Evolutionary conservation across 2,113 vertebrate species (phyloP).

Genomic region (Syngnathus typhle): DNA sequence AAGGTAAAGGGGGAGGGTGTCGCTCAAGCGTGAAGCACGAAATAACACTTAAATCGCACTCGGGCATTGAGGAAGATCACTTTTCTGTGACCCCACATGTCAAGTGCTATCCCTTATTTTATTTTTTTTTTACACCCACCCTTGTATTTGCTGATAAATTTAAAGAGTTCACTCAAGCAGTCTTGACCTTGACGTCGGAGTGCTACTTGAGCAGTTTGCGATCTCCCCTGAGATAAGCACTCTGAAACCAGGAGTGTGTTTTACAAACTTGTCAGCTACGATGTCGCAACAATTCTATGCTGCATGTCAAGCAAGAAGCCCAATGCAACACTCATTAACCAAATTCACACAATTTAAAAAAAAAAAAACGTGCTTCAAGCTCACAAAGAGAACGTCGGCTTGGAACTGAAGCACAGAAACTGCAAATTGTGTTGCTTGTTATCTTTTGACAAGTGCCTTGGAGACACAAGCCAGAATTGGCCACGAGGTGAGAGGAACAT

Average conservation of each 20-base stretch:
- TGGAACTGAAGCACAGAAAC: conserved; percentile 37
- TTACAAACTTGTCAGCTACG: conserved; percentile 31
- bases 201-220: conserved; percentile 14
- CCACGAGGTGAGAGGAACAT: conserved; percentile 45
- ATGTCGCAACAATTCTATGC: not conserved
- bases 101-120: conserved; percentile 5
- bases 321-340: not conserved
- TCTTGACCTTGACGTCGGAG: conserved; percentile 40
- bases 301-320: not conserved
- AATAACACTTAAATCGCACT: conserved; percentile 52
- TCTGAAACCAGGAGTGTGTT: conserved; percentile 13
- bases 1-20: conserved; percentile 24
- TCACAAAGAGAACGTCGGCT: conserved; percentile 38
- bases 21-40: conserved; percentile 54
- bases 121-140: conserved; percentile 1
- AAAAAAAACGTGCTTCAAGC: conserved; percentile 4
- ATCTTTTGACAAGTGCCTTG: conserved; percentile 55
- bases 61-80: conserved; percentile 20
- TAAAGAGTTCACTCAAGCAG: conserved; percentile 36
- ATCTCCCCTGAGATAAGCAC: conserved; percentile 30
- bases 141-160: conserved; percentile 33
- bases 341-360: not conserved
- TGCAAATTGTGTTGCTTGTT: conserved; percentile 63
- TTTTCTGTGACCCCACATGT: conserved; percentile 29
- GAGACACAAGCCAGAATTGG: conserved; percentile 44